A percentile compares a stretch with the other conserved stretches of the same genome.
Evolutionary conservation across 2,888 invertebrate species (phyloP).

Genomic region (Elmis aenea): DNA sequence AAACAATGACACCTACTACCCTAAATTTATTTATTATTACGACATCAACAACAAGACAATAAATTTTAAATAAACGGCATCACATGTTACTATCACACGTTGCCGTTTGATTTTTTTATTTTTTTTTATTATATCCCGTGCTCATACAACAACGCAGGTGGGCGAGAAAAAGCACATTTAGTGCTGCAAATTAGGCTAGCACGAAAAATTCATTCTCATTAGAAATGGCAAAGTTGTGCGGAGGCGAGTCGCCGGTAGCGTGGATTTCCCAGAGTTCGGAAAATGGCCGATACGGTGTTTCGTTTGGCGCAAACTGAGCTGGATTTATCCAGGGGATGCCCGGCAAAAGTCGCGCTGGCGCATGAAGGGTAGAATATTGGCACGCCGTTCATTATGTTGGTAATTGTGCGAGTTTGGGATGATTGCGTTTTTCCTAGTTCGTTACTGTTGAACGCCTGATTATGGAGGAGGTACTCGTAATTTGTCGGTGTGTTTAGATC

Average conservation of each 20-base stretch:
- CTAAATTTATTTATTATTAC: not conserved
- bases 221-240: not conserved
- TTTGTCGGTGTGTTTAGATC: constrained; percentile 12
- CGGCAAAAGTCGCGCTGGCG: constrained; percentile 35
- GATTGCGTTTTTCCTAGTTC: constrained; percentile 29
- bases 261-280: constrained; percentile 19
- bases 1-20: not conserved
- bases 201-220: too few relatives aligned
- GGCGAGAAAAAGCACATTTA: too few relatives aligned
- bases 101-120: too few relatives aligned
- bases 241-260: not conserved
- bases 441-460: constrained; percentile 9
- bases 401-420: constrained; percentile 33
- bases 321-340: constrained; percentile 35
- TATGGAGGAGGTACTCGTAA: constrained; percentile 18
- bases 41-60: too few relatives aligned
- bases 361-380: constrained; percentile 26
- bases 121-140: too few relatives aligned
- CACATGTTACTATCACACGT: too few relatives aligned
- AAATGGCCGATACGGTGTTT: constrained; percentile 24
- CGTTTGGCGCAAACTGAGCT: constrained; percentile 36
- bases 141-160: too few relatives aligned
- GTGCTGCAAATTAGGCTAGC: too few relatives aligned
- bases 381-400: constrained; percentile 32
- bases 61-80: too few relatives aligned